Base-by-base conservation (phyloP, 2,888 invertebrate genomes). In the Poecilus cupreus region DNA sequence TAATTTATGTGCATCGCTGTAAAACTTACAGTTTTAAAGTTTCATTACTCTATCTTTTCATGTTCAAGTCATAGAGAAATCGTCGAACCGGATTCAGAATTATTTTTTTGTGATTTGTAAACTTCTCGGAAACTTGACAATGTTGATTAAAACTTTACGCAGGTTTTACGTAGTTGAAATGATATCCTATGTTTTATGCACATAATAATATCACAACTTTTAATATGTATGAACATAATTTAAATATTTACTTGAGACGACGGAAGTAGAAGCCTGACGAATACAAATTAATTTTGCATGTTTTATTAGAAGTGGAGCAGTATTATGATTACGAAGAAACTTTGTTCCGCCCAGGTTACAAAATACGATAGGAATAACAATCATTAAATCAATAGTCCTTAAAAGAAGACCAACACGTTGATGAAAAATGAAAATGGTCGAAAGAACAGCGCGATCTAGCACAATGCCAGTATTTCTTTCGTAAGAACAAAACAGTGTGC, bases 181-280 rank as follows among this genome's bases (percentile, higher is more conserved):
- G 54, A 54, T 54, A 60, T 6, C n/a, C 26, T 3, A 60, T 60
- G 26, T 60, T 60, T 60, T 60, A 60, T 60, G 60, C 32, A 60
- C 60, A 60, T 60, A 60, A 60, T 60, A 60, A 26, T 60, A 57
- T 57, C 57, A 51, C 51, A 60, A 32, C 32, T 60, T 60, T 60
- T 60, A 60, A 60, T 60, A 60, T 60, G 60, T 32, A 60, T 60
- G 24, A 60, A 60, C 60, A 26, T n/a, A 60, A 60, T 60, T 60
- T 60, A 60, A 60, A 60, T 60, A 54, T 54, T 54, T 60, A 26
- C 26, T 60, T 60, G n/a, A 13, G 32, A n/a, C 24, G 60, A 22
- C 60, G 60, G 60, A 60, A 60, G 60, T 60, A 13, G 60, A 13
- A 60, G 22, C 24, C 26, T 60, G 60, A 60, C 22, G 60, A 60